These are phyloP conservation scores for Phalangium opilio DNA, from an alignment of 2,888 invertebrate genomes.

Conservation along the genomic window DNA sequence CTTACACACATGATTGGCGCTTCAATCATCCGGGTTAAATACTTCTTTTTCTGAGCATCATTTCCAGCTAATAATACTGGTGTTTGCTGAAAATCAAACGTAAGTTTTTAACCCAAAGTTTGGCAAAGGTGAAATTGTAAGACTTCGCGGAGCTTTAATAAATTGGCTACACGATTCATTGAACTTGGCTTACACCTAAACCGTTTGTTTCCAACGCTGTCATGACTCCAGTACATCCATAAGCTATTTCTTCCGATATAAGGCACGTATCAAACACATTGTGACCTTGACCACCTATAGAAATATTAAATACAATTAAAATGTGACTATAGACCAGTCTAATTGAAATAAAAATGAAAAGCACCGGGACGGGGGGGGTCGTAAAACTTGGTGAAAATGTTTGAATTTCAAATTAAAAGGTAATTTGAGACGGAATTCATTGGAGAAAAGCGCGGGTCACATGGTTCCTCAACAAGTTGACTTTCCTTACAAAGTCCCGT, in stretches of 20 bases:
- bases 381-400: no score
- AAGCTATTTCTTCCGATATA: constrained; percentile 75
- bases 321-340: no score
- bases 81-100: constrained; percentile 50
- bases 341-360: no score
- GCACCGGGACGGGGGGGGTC: no score
- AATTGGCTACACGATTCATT: constrained; percentile 19
- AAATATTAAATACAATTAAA: no score
- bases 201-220: constrained; percentile 80
- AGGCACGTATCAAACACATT: constrained; percentile 61
- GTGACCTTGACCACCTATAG: constrained; percentile 57
- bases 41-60: constrained; percentile 83
- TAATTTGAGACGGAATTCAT: no score
- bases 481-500: no score
- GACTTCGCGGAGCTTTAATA: neutral
- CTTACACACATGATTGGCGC: constrained; percentile 79
- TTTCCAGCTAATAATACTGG: constrained; percentile 69
- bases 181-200: constrained; percentile 44
- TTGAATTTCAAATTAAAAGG: no score
- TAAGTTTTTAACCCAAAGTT: no score
- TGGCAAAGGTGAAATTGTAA: neutral
- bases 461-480: no score
- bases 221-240: constrained; percentile 80
- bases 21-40: constrained; percentile 72
- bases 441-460: no score